Conservation (phyloP, 2,113 vertebrate species). For the Pseudorhombus dupliciocellatus region DNA sequence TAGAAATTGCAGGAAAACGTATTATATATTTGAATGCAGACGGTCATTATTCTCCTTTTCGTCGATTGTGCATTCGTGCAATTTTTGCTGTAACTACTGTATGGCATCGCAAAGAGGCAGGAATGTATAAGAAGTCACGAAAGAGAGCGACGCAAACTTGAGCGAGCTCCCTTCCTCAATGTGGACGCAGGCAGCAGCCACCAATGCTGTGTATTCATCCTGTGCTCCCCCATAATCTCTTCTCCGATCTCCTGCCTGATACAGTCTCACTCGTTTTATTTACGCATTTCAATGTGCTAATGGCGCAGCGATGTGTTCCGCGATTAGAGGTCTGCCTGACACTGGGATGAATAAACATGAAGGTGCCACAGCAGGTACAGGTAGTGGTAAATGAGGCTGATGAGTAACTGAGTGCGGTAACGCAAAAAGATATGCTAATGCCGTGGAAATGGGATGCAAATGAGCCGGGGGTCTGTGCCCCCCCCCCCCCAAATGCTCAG, state of each 20-base stretch:
- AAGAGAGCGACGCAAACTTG: background rate
- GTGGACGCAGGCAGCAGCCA: background rate
- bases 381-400: conserved; percentile 58
- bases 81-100: background rate
- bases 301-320: conserved; percentile 55
- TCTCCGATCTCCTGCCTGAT: background rate
- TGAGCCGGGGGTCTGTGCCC: conserved; percentile 3
- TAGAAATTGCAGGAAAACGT: conserved; percentile 24
- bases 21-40: conserved; percentile 10
- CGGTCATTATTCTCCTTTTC: conserved; percentile 4
- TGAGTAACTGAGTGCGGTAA: conserved; percentile 37
- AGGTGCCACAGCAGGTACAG: conserved; percentile 43
- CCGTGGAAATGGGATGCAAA: conserved; percentile 55
- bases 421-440: conserved; percentile 57
- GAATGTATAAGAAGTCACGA: background rate
- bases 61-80: background rate
- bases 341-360: conserved; percentile 67
- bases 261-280: conserved; percentile 24
- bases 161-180: too few species aligned
- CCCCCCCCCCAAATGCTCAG: conserved; percentile 13
- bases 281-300: conserved; percentile 55
- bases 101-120: too few species aligned
- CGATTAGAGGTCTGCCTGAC: conserved; percentile 55
- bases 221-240: conserved; percentile 2
- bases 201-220: background rate